phyloP scores from a whole-genome alignment of 2,888 invertebrate genomes.

The Ichneumon xanthorius region DNA sequence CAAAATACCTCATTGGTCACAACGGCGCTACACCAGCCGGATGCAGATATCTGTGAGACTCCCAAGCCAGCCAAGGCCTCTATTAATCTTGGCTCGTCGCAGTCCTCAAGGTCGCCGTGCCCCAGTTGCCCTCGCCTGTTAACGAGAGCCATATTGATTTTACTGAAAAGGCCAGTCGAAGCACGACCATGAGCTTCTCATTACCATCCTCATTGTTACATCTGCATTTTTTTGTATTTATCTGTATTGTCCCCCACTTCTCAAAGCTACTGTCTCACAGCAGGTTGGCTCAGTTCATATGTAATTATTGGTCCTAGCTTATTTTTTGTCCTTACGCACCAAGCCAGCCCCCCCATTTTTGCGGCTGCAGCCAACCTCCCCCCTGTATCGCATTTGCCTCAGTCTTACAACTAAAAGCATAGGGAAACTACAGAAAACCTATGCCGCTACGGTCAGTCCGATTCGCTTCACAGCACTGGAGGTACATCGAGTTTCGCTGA shows the following conservation, averaged over 20 bases:
- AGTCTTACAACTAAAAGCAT: too few species aligned
- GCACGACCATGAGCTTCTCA: conserved; percentile 15
- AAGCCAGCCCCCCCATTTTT: too few species aligned
- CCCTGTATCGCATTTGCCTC: not conserved
- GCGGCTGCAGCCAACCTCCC: too few species aligned
- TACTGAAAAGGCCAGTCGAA: not conserved
- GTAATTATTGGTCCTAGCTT: too few species aligned
- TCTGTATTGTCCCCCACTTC: too few species aligned
- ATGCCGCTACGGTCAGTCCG: too few species aligned
- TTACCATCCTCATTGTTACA: conserved; percentile 20
- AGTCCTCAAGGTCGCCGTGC: conserved; percentile 89
- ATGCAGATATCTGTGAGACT: conserved; percentile 90
- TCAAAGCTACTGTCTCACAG: too few species aligned
- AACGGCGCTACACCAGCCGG: conserved; percentile 95
- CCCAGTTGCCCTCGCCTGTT: conserved; percentile 95
- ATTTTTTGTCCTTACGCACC: too few species aligned
- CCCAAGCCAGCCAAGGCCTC: conserved; percentile 92
- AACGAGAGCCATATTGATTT: conserved; percentile 34
- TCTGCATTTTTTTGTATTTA: not conserved
- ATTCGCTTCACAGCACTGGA: not conserved
- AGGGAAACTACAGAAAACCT: too few species aligned
- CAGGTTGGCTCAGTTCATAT: too few species aligned
- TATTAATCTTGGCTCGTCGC: conserved; percentile 88
- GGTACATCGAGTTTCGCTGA: too few species aligned
- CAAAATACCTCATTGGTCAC: conserved; percentile 87